These are phyloP conservation scores for Scalopus aquaticus DNA, from an alignment of 2,113 vertebrate species.

Conservation along the genomic window DNA sequence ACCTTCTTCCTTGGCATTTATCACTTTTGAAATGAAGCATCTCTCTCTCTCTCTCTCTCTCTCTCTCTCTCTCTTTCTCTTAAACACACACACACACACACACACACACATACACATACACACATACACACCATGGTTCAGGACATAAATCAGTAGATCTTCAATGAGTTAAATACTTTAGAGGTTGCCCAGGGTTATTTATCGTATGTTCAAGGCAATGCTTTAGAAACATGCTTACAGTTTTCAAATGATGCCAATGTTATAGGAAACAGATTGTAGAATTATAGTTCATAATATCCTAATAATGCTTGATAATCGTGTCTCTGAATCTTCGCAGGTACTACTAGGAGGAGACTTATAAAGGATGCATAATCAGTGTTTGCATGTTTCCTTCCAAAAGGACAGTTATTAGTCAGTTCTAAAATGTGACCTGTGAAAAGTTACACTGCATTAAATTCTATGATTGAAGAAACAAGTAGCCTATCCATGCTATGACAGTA, in stretches of 20 bases:
- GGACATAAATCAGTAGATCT: slow-evolving; percentile 2
- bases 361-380: slow-evolving; percentile 49
- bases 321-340: slow-evolving; percentile 64
- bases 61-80: too few relatives aligned
- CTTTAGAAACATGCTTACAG: slow-evolving; percentile 42
- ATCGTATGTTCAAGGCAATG: neutral
- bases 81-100: too few relatives aligned
- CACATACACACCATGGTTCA: neutral
- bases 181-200: slow-evolving; percentile 34
- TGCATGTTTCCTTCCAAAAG: neutral
- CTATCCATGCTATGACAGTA: neutral
- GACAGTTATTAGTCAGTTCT: neutral
- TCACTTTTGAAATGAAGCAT: neutral
- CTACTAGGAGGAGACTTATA: slow-evolving; percentile 47
- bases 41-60: neutral
- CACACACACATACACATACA: neutral
- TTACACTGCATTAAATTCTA: slow-evolving; percentile 18
- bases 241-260: slow-evolving; percentile 41
- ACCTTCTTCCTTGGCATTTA: neutral
- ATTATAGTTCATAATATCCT: slow-evolving; percentile 62
- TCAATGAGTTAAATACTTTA: slow-evolving; percentile 2
- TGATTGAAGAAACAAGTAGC: neutral
- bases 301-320: slow-evolving; percentile 66
- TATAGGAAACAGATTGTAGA: slow-evolving; percentile 73
- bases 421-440: neutral